Evolutionary conservation across 53 echinoderm and acorn worm genomes (phyloP).

Genomic region (Mesocentrotus franciscanus): DNA sequence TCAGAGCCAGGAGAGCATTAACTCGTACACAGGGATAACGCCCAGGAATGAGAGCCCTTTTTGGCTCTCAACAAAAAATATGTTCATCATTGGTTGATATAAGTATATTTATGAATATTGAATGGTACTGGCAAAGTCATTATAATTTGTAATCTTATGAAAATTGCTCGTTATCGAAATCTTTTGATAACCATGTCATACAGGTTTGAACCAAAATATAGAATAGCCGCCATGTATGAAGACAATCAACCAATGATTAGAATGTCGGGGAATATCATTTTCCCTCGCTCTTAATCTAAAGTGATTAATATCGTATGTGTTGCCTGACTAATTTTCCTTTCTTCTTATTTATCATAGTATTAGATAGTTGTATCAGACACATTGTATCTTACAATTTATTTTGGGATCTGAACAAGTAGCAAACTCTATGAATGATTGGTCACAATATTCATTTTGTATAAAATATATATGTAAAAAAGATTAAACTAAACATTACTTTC

Average conservation of each 20-base stretch:
- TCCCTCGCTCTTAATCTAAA: not conserved
- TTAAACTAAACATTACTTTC: conserved; percentile 44
- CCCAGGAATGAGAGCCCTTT: too few relatives aligned
- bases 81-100: not conserved
- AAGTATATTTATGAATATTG: not conserved
- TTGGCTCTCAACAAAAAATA: not conserved
- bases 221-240: not conserved
- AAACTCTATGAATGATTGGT: not conserved
- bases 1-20: too few relatives aligned
- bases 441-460: conserved; percentile 52
- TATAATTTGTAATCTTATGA: not conserved
- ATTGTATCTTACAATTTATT: not conserved
- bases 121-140: not conserved
- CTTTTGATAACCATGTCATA: not conserved
- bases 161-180: not conserved
- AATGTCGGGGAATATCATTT: not conserved
- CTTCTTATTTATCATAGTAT: not conserved
- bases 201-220: not conserved
- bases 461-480: conserved; percentile 59
- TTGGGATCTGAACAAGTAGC: not conserved
- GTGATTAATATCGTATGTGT: not conserved
- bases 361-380: not conserved
- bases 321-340: not conserved
- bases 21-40: too few relatives aligned
- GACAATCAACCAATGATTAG: not conserved